phyloP scores from a whole-genome alignment of 2,888 invertebrate species.

The Ichneumoninae sp. region DNA sequence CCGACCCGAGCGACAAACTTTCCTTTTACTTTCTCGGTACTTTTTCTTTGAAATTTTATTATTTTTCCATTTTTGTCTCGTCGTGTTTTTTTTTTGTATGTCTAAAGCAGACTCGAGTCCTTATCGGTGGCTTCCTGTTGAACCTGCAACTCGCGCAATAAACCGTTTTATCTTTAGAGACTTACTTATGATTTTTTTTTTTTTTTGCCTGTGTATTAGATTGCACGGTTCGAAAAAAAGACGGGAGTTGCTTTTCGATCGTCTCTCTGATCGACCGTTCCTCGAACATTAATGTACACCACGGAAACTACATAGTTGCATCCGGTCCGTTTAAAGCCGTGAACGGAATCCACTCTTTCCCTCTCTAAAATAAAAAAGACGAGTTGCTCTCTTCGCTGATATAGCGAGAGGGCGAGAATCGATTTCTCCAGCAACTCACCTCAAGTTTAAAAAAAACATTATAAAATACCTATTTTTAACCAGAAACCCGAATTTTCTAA shows the following conservation, averaged over 20 bases:
- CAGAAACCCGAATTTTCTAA: too few relatives aligned
- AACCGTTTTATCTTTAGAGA: background rate
- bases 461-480: too few relatives aligned
- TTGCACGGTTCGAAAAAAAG: background rate
- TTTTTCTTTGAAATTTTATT: constrained; percentile 11
- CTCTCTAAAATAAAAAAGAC: background rate
- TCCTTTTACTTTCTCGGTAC: constrained; percentile 21
- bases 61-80: background rate
- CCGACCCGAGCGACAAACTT: constrained; percentile 21
- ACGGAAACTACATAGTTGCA: background rate
- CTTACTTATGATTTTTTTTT: background rate
- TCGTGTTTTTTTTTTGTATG: background rate
- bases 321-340: constrained; percentile 11
- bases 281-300: background rate
- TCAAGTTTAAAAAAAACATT: too few relatives aligned
- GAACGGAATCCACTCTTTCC: too few relatives aligned
- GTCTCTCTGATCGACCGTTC: background rate
- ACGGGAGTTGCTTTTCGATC: background rate
- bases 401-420: background rate
- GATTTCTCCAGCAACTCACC: background rate
- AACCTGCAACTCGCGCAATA: constrained; percentile 14
- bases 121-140: constrained; percentile 38
- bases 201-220: background rate
- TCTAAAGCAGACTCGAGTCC: background rate
- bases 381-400: background rate